These are phyloP conservation scores for Anoura caudifer DNA, from an alignment of 2,113 vertebrate species.

Conservation along the genomic window DNA sequence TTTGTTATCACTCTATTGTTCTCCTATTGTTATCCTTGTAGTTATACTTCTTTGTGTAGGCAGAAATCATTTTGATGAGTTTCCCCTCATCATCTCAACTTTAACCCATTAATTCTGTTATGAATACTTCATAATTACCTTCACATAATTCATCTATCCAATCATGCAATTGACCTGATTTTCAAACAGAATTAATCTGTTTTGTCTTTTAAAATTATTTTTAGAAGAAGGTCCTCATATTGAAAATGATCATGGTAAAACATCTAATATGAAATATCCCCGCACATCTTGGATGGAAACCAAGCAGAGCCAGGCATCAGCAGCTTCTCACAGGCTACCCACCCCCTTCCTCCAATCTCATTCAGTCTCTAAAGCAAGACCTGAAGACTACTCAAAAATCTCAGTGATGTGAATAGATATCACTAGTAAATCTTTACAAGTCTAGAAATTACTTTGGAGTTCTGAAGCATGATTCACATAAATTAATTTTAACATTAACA, in stretches of 20 bases:
- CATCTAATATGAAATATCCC: background rate
- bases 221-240: background rate
- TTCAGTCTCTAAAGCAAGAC: background rate
- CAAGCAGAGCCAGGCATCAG: background rate
- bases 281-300: rapidly evolving
- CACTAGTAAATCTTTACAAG: background rate
- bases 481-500: background rate
- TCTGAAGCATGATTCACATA: background rate
- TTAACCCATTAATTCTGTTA: background rate
- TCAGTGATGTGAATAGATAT: background rate
- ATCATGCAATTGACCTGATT: background rate
- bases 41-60: background rate
- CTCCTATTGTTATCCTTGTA: background rate
- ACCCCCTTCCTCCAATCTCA: background rate
- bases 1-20: background rate
- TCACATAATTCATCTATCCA: background rate
- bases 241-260: background rate
- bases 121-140: background rate
- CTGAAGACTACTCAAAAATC: background rate
- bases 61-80: background rate
- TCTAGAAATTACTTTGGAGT: background rate
- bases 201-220: background rate
- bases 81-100: background rate
- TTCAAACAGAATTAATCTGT: background rate
- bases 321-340: background rate